Evolutionary conservation across 1,140 invertebrate species (phyloP).

Genomic region (Ptiloglossa arizonensis): DNA sequence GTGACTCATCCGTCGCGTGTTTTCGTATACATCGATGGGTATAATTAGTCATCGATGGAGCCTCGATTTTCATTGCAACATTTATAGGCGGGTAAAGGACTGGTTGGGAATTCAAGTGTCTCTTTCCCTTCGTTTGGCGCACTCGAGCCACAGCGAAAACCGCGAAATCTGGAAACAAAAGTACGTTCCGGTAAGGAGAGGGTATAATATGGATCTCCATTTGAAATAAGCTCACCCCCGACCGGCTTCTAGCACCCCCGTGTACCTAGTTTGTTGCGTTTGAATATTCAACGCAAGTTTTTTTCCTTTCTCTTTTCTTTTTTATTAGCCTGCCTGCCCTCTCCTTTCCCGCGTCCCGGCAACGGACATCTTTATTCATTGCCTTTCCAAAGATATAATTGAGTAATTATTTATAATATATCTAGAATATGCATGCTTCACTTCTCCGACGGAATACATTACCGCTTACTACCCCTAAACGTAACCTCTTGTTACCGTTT

Average conservation of each 20-base stretch:
- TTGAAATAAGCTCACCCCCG: conserved; percentile 79
- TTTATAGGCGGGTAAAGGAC: conserved; percentile 53
- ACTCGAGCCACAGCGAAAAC: conserved; percentile 68
- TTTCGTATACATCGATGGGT: conserved; percentile 55
- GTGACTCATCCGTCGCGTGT: conserved; percentile 17
- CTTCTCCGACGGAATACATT: conserved; percentile 80
- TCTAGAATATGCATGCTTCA: conserved; percentile 83
- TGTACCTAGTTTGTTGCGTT: conserved; percentile 82
- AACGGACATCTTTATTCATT: conserved; percentile 81
- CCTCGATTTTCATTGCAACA: conserved; percentile 51
- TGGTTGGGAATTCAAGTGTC: conserved; percentile 67
- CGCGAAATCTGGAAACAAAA: conserved; percentile 72
- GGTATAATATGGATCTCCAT: conserved; percentile 81
- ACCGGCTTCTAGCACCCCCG: conserved; percentile 66
- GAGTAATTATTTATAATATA: conserved; percentile 83
- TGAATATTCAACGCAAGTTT: conserved; percentile 81
- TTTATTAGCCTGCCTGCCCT: conserved; percentile 79
- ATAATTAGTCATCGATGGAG: conserved; percentile 67
- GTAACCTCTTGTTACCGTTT: conserved; percentile 78
- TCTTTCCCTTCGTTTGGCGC: conserved; percentile 47
- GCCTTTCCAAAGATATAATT: conserved; percentile 83
- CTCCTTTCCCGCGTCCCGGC: conserved; percentile 69
- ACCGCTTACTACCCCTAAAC: conserved; percentile 80
- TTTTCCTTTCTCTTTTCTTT: conserved; percentile 67
- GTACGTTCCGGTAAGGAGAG: conserved; percentile 77